phyloP scores from a whole-genome alignment of 2,113 vertebrate species.

The Oenanthe melanoleuca region DNA sequence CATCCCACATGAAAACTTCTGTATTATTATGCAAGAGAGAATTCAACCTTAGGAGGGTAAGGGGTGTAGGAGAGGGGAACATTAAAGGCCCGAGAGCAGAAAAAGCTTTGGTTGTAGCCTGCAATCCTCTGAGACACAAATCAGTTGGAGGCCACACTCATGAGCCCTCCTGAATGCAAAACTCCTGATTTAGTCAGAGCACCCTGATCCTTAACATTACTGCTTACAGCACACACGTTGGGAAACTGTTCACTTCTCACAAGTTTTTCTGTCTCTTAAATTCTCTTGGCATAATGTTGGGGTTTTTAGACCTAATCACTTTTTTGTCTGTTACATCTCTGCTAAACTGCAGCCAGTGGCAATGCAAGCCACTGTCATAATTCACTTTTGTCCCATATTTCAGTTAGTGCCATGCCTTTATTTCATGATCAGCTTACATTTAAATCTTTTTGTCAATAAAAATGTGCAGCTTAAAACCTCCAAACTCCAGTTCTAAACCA shows the following conservation, averaged over 20 bases:
- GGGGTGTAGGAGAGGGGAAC: neutral
- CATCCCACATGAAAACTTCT: neutral
- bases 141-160: neutral
- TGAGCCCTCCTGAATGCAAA: neutral
- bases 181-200: neutral
- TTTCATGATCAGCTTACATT: neutral
- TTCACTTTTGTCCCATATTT: neutral
- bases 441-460: neutral
- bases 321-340: neutral
- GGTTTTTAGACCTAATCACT: rapidly evolving
- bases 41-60: rapidly evolving
- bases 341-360: neutral
- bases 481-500: neutral
- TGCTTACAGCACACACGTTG: neutral
- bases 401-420: neutral
- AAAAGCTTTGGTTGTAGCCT: neutral
- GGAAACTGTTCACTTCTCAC: neutral
- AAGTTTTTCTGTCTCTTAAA: neutral
- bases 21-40: neutral
- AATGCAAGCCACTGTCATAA: neutral
- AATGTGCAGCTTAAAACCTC: neutral
- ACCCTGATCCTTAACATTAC: neutral
- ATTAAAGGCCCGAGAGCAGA: neutral
- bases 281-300: neutral
- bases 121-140: neutral